Evolutionary conservation across 2,113 vertebrate genomes (phyloP).

Genomic region (Oncorhynchus nerka): DNA sequence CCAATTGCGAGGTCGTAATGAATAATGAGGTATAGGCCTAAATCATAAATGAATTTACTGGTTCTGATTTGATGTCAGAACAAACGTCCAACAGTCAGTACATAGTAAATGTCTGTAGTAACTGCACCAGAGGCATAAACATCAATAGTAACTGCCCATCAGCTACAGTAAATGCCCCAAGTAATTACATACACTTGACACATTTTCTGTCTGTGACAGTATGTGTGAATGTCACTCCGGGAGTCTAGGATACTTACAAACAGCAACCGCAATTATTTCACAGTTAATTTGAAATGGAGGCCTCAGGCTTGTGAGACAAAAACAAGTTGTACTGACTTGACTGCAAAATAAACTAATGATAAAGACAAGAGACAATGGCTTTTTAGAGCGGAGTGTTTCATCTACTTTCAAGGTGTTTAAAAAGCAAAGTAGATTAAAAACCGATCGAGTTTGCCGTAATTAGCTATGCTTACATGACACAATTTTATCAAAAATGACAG

Average conservation of each 20-base stretch:
- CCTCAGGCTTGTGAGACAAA: background rate
- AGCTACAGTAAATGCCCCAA: too few relatives aligned
- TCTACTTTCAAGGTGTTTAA: slow-evolving; percentile 1
- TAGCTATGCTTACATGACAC: slow-evolving; percentile 26
- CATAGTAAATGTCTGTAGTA: too few relatives aligned
- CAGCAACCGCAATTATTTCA: background rate
- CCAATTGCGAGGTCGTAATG: too few relatives aligned
- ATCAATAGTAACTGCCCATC: too few relatives aligned
- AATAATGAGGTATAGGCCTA: too few relatives aligned
- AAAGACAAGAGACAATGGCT: background rate
- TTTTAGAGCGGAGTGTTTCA: background rate
- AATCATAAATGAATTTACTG: too few relatives aligned
- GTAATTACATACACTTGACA: background rate
- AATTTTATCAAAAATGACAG: slow-evolving; percentile 20
- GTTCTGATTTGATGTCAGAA: too few relatives aligned
- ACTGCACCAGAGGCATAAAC: too few relatives aligned
- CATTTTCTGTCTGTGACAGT: background rate
- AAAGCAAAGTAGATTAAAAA: slow-evolving; percentile 19
- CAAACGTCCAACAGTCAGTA: too few relatives aligned
- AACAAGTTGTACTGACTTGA: background rate
- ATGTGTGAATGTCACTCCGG: background rate
- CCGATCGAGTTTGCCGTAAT: slow-evolving; percentile 18
- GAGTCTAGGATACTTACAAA: background rate
- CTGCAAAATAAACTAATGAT: background rate
- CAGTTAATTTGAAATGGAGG: background rate